Percentiles rank a stretch among this genome's conserved stretches.
phyloP scores from a whole-genome alignment of 1,140 invertebrate genomes.

The Cyrtorhinus lividipennis region DNA sequence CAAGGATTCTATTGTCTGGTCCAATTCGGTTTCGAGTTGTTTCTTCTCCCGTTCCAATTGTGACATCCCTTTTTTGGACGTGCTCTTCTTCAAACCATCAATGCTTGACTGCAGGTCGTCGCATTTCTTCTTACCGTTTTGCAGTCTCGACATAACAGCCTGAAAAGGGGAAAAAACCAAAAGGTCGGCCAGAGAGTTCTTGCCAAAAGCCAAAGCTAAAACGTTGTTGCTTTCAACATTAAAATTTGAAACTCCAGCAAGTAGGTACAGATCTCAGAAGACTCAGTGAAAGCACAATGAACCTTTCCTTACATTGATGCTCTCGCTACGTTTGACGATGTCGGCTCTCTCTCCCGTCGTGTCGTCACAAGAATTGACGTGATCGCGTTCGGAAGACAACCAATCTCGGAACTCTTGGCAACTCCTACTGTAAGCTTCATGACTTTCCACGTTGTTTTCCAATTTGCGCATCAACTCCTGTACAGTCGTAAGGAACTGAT shows the following conservation, averaged over 20 bases:
- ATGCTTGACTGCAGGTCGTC: conserved; percentile 51
- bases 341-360: conserved; percentile 65
- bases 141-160: conserved; percentile 50
- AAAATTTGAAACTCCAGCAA: too few relatives aligned
- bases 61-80: conserved; percentile 60
- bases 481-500: conserved; percentile 14
- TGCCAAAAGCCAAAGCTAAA: too few relatives aligned
- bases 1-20: background rate
- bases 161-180: conserved; percentile 24
- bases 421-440: conserved; percentile 57
- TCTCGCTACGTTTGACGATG: conserved; percentile 54
- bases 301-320: conserved; percentile 35
- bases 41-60: conserved; percentile 57
- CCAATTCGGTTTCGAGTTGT: conserved; percentile 39
- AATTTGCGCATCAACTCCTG: conserved; percentile 63
- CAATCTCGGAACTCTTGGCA: conserved; percentile 63
- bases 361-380: conserved; percentile 59
- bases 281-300: background rate
- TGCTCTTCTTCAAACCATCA: conserved; percentile 57
- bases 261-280: too few relatives aligned
- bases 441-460: conserved; percentile 71
- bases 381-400: conserved; percentile 58
- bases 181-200: too few relatives aligned
- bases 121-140: conserved; percentile 54
- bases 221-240: too few relatives aligned